Evolutionary conservation across 2,797 vertebrate species (phyloP).

Genomic region (Selene dorsalis): DNA sequence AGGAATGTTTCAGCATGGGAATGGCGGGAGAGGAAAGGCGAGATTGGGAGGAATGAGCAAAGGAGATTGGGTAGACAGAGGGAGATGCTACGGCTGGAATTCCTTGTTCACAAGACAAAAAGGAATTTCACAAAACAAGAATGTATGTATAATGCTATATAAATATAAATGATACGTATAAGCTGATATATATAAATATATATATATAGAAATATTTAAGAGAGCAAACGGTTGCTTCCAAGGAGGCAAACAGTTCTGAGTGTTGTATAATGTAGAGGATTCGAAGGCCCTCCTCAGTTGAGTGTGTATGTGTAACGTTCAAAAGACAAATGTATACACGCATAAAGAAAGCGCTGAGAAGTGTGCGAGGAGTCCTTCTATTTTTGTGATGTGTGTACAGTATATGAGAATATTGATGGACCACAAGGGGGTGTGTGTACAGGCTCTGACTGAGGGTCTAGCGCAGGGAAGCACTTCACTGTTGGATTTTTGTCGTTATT

Average conservation of each 20-base stretch:
- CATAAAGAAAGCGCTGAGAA: constrained; percentile 37
- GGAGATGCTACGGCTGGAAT: constrained; percentile 57
- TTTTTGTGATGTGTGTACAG: constrained; percentile 76
- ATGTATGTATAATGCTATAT: constrained; percentile 83
- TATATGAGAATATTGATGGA: constrained; percentile 75
- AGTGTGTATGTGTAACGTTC: constrained; percentile 31
- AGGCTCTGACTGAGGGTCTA: constrained; percentile 69
- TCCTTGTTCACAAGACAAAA: constrained; percentile 68
- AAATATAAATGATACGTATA: constrained; percentile 76
- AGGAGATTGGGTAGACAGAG: constrained; percentile 51
- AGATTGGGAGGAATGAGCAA: constrained; percentile 32
- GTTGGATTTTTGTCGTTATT: constrained; percentile 57
- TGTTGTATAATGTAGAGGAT: constrained; percentile 74
- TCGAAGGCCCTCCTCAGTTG: constrained; percentile 63
- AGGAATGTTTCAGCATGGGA: constrained; percentile 29
- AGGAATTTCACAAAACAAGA: constrained; percentile 77
- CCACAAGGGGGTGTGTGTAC: constrained; percentile 78
- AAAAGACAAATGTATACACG: constrained; percentile 45
- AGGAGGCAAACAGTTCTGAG: constrained; percentile 69
- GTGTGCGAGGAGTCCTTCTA: constrained; percentile 67
- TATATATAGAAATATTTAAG: constrained; percentile 64
- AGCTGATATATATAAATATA: constrained; percentile 65
- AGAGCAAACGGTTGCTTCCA: constrained; percentile 63
- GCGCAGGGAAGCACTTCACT: constrained; percentile 66
- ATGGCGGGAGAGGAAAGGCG: constrained; percentile 27